phyloP scores from a whole-genome alignment of 1,140 invertebrate species.

The Ceratina australensis region DNA sequence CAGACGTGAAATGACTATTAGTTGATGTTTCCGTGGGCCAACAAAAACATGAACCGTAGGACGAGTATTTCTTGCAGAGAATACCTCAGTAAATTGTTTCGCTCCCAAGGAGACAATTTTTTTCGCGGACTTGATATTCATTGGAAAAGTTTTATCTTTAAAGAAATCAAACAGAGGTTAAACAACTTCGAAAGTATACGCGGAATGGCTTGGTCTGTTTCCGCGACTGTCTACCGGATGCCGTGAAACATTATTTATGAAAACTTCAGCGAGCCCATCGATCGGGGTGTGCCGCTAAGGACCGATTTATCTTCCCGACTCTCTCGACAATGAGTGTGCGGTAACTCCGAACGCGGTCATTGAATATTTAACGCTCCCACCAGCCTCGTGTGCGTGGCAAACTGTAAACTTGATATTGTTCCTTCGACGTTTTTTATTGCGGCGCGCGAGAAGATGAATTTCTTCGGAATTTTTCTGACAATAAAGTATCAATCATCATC shows the following conservation, averaged over 20 bases:
- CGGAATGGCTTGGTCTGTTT: conserved; percentile 13
- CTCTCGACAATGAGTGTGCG: conserved; percentile 36
- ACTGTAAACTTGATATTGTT: neutral
- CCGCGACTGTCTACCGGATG: neutral
- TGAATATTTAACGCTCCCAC: conserved; percentile 49
- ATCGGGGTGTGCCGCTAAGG: conserved; percentile 3
- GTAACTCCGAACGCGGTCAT: conserved; percentile 22
- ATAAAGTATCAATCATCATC: neutral
- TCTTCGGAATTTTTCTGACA: conserved; percentile 3
- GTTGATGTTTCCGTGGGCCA: conserved; percentile 12
- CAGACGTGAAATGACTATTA: conserved; percentile 34
- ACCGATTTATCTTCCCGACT: conserved; percentile 37
- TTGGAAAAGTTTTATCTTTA: neutral
- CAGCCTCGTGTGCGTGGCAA: neutral
- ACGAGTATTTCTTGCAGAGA: neutral
- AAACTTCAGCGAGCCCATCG: conserved; percentile 1
- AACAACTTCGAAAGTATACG: neutral
- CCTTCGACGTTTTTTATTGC: neutral
- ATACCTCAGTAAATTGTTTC: neutral
- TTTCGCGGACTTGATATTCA: neutral
- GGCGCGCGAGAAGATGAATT: neutral
- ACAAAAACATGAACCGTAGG: conserved; percentile 35
- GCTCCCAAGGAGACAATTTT: too few species aligned
- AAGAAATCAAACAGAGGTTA: neutral
- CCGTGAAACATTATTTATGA: conserved; percentile 34